These are phyloP conservation scores for Mormyrops attenuatus DNA, from an alignment of 2,797 vertebrate species.

Conservation along the genomic window DNA sequence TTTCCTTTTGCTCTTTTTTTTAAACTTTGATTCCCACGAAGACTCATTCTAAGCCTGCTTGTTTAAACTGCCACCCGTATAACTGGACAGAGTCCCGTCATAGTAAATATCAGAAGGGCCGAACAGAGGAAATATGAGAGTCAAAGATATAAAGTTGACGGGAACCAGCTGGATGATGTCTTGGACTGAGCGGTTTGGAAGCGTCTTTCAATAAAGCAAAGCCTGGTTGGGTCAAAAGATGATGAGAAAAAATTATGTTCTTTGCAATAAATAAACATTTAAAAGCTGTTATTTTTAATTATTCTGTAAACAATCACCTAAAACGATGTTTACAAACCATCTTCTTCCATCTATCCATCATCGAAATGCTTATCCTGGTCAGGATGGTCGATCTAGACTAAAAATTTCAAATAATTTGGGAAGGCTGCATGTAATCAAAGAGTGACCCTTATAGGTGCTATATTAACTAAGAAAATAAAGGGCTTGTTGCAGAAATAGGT, in stretches of 20 bases:
- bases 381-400: neutral
- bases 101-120: constrained; percentile 45
- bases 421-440: neutral
- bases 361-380: neutral
- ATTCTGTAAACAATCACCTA: neutral
- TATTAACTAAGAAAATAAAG: neutral
- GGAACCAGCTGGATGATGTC: constrained; percentile 41
- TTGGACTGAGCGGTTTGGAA: constrained; percentile 14
- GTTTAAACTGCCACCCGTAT: constrained; percentile 47
- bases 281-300: neutral
- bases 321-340: neutral
- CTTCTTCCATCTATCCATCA: neutral
- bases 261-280: neutral
- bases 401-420: neutral
- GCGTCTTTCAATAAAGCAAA: constrained; percentile 13
- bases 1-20: constrained; percentile 33
- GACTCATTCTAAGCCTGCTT: constrained; percentile 45
- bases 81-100: constrained; percentile 47
- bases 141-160: constrained; percentile 28
- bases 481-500: neutral
- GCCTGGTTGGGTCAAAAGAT: constrained; percentile 14
- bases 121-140: constrained; percentile 12
- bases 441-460: neutral
- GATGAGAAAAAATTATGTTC: neutral
- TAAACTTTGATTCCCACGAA: constrained; percentile 54